Evolutionary conservation across 2,797 vertebrate genomes (phyloP).

Genomic region (Muraenolepis orangiensis): DNA sequence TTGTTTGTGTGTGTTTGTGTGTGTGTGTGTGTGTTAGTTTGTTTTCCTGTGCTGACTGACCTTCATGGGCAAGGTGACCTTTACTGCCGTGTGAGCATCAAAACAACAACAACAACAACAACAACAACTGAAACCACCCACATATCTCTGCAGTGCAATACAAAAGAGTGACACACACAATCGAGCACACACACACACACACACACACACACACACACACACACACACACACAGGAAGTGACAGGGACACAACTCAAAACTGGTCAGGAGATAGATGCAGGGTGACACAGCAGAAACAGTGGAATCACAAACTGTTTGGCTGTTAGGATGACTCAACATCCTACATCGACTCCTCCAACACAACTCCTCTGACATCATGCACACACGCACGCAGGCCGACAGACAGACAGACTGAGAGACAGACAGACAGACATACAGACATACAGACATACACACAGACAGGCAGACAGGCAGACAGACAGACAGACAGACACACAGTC

Average conservation of each 20-base stretch:
- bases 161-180: constrained; percentile 19
- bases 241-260: constrained; percentile 36
- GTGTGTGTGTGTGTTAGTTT: constrained; percentile 19
- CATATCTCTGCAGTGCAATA: constrained; percentile 24
- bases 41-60: background rate
- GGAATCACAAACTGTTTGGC: constrained; percentile 35
- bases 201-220: constrained; percentile 4
- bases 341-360: constrained; percentile 30
- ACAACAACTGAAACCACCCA: background rate
- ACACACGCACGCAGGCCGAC: background rate
- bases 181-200: constrained; percentile 3
- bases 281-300: constrained; percentile 61
- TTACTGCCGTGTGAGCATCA: background rate
- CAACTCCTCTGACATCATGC: constrained; percentile 13
- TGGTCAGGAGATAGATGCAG: constrained; percentile 53
- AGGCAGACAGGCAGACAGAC: constrained; percentile 2
- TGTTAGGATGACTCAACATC: constrained; percentile 56
- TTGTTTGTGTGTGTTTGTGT: too few species aligned
- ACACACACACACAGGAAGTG: background rate
- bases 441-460: constrained; percentile 7
- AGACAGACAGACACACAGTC: background rate
- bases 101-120: background rate
- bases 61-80: constrained; percentile 49
- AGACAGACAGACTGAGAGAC: background rate
- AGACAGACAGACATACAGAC: background rate